Conservation (phyloP, 2,888 invertebrate genomes). For the Troglohyphantes excavatus region DNA sequence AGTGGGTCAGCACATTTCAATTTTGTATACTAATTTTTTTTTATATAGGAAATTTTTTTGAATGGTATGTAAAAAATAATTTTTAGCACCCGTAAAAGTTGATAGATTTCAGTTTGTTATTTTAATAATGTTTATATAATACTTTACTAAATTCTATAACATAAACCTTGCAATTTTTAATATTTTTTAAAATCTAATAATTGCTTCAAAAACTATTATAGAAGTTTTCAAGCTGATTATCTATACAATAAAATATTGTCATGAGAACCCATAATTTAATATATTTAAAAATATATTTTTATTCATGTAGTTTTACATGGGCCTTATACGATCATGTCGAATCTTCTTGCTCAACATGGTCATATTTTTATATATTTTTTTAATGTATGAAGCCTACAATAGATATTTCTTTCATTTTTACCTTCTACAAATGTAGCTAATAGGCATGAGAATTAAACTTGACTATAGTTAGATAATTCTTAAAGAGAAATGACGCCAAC, state of each 20-base stretch:
- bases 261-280: conserved; percentile 1
- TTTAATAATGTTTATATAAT: too few relatives aligned
- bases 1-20: too few relatives aligned
- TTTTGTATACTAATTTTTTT: too few relatives aligned
- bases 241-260: background rate
- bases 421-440: background rate
- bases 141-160: too few relatives aligned
- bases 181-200: too few relatives aligned
- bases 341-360: conserved; percentile 13
- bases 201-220: too few relatives aligned
- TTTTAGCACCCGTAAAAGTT: too few relatives aligned
- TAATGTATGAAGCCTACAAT: conserved; percentile 12
- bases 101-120: too few relatives aligned
- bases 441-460: background rate
- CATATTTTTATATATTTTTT: conserved; percentile 75
- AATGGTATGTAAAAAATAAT: too few relatives aligned
- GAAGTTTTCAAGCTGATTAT: too few relatives aligned
- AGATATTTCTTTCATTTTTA: conserved; percentile 8
- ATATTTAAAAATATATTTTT: conserved; percentile 68
- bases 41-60: too few relatives aligned
- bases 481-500: background rate
- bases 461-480: background rate
- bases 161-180: too few relatives aligned
- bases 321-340: conserved; percentile 48
- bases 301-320: conserved; percentile 35